Percentiles rank a stretch among this genome's conserved stretches.
These are phyloP conservation scores for Cephus rjabovi DNA, from an alignment of 2,888 invertebrate species.

Conservation along the genomic window DNA sequence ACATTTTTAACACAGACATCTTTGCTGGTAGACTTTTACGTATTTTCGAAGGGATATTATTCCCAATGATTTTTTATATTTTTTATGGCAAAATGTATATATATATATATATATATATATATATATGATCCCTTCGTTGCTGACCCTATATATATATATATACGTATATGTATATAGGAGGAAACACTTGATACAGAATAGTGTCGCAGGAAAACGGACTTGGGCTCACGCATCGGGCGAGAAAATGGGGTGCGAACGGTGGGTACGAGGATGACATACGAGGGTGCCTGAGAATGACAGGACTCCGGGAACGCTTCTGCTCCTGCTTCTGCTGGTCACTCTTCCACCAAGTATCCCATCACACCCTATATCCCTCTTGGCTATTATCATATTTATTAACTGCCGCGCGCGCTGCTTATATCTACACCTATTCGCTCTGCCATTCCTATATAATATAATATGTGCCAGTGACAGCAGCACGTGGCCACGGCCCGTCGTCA, in stretches of 20 bases:
- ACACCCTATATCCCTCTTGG: constrained; percentile 38
- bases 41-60: neutral
- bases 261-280: constrained; percentile 46
- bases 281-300: constrained; percentile 64
- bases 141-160: too few species aligned
- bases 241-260: neutral
- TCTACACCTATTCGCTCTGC: constrained; percentile 61
- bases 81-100: neutral
- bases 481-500: constrained; percentile 43
- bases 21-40: neutral
- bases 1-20: neutral
- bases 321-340: constrained; percentile 63
- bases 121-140: too few species aligned
- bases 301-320: constrained; percentile 49
- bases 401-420: constrained; percentile 60
- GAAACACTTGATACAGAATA: neutral
- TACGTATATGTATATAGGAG: neutral
- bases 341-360: constrained; percentile 58
- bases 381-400: constrained; percentile 67
- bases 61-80: neutral
- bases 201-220: neutral
- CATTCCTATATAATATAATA: constrained; percentile 64
- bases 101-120: too few species aligned
- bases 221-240: neutral
- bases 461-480: constrained; percentile 65